phyloP scores from a whole-genome alignment of 2,888 invertebrate genomes.

The Ophraella communa region DNA sequence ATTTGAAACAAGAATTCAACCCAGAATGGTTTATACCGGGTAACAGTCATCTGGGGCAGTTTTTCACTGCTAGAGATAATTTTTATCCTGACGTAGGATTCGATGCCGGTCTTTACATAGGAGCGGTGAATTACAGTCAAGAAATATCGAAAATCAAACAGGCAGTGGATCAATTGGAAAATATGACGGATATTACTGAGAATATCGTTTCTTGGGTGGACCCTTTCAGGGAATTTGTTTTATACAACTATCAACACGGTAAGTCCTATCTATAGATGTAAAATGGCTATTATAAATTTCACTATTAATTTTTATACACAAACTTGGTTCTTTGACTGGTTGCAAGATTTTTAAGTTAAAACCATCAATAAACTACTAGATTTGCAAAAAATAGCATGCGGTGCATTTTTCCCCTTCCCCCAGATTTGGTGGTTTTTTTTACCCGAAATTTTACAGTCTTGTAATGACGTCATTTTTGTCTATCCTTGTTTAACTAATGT shows the following conservation, averaged over 20 bases:
- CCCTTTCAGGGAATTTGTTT: constrained; percentile 69
- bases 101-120: constrained; percentile 71
- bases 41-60: constrained; percentile 69
- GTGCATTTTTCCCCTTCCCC: no score
- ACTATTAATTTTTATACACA: no score
- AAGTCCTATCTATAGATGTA: no score
- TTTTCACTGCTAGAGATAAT: constrained; percentile 62
- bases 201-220: constrained; percentile 70
- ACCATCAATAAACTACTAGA: no score
- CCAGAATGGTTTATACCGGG: constrained; percentile 81
- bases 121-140: constrained; percentile 68
- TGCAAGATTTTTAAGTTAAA: no score
- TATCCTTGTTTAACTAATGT: no score
- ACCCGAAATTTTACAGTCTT: no score
- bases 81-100: constrained; percentile 73
- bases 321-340: no score
- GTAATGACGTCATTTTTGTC: no score
- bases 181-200: constrained; percentile 63
- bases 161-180: constrained; percentile 64
- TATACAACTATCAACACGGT: constrained; percentile 64
- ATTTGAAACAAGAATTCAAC: constrained; percentile 79
- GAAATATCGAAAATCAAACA: constrained; percentile 67
- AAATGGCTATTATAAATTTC: no score
- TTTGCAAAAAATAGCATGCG: no score
- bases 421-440: no score